phyloP scores from a whole-genome alignment of 2,888 invertebrate genomes.

The Melitaea athalia region DNA sequence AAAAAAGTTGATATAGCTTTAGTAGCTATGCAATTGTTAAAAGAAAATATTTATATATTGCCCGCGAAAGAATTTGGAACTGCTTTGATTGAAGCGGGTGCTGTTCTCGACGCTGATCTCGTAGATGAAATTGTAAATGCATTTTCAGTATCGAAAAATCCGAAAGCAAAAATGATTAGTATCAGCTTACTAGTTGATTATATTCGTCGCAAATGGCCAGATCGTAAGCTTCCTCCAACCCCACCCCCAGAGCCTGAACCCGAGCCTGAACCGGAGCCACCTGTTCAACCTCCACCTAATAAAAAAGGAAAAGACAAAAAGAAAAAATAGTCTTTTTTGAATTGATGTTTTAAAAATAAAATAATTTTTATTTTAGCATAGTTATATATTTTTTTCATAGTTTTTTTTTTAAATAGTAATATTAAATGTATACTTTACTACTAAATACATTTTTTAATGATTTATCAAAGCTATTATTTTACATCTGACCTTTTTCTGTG shows the following conservation, averaged over 20 bases:
- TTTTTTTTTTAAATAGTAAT: background rate
- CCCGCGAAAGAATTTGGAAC: conserved; percentile 47
- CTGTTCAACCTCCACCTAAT: conserved; percentile 38
- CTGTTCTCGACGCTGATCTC: conserved; percentile 51
- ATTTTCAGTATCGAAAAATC: conserved; percentile 51
- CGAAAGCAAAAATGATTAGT: conserved; percentile 54
- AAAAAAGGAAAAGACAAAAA: conserved; percentile 37
- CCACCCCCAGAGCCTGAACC: conserved; percentile 56
- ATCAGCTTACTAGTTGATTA: conserved; percentile 53
- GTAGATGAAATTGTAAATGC: conserved; percentile 50
- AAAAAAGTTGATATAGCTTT: conserved; percentile 54
- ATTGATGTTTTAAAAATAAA: conserved; percentile 25
- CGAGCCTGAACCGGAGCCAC: conserved; percentile 41
- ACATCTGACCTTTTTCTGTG: background rate
- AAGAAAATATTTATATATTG: conserved; percentile 49
- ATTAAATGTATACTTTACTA: background rate
- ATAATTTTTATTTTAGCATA: background rate
- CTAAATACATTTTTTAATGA: background rate
- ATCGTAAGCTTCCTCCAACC: conserved; percentile 57
- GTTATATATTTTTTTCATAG: background rate
- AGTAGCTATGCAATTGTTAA: conserved; percentile 51
- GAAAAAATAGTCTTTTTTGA: conserved; percentile 23
- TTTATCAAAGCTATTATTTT: background rate
- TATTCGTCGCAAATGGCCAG: conserved; percentile 64
- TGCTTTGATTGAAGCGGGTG: conserved; percentile 43